Conservation (phyloP, 2,113 vertebrate species). For the Anas platyrhynchos region DNA sequence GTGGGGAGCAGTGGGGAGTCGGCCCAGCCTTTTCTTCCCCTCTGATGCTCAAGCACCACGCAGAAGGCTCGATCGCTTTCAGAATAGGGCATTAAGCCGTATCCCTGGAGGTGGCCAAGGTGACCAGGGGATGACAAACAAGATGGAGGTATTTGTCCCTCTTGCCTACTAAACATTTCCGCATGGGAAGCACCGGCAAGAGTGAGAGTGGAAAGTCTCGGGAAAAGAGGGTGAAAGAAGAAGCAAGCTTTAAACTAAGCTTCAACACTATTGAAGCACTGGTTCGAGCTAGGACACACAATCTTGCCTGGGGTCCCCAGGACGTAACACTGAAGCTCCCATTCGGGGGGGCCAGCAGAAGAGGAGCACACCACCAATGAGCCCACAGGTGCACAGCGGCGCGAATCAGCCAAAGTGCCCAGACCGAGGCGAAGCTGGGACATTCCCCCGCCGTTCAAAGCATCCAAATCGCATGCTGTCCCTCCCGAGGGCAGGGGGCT, state of each 20-base stretch:
- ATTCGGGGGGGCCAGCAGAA: accelerated
- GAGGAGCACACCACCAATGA: accelerated
- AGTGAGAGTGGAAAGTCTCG: background rate
- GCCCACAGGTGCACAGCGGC: accelerated
- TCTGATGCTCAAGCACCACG: background rate
- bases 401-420: accelerated
- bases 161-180: background rate
- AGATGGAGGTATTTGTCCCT: background rate
- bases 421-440: background rate
- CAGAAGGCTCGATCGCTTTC: background rate
- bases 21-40: accelerated
- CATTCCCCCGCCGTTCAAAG: background rate
- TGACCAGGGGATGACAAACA: background rate
- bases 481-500: background rate
- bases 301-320: background rate
- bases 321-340: background rate
- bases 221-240: background rate
- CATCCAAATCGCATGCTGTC: accelerated
- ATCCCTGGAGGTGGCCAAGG: background rate
- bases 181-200: background rate
- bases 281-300: background rate
- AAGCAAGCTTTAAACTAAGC: background rate
- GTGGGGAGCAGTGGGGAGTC: background rate
- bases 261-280: background rate
- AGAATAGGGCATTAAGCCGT: accelerated